These are phyloP conservation scores for Caloenas nicobarica DNA, from an alignment of 2,113 vertebrate species.

Conservation along the genomic window DNA sequence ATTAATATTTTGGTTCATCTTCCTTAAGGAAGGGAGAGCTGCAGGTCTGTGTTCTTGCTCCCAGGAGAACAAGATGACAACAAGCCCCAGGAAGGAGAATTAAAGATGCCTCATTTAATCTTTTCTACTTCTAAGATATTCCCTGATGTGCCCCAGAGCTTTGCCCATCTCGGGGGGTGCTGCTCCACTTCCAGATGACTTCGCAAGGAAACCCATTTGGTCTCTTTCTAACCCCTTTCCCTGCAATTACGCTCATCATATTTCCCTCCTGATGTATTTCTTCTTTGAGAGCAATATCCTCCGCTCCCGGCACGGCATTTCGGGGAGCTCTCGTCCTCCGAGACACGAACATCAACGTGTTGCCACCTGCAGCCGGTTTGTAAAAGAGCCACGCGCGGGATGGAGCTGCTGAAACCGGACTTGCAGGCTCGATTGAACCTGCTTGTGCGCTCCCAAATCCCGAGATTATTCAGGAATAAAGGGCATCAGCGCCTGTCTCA, in stretches of 20 bases:
- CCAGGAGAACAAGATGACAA: not conserved
- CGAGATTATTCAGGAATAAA: accelerated
- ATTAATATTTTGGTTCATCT: not conserved
- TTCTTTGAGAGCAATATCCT: not conserved
- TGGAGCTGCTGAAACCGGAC: not conserved
- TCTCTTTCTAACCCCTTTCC: not conserved
- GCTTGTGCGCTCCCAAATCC: not conserved
- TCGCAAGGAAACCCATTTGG: not conserved
- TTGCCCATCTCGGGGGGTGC: accelerated
- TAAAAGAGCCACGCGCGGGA: not conserved
- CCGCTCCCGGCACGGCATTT: accelerated
- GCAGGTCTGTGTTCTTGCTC: not conserved
- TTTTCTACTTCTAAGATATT: not conserved
- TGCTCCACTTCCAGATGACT: not conserved
- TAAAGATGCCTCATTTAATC: not conserved
- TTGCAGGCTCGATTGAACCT: not conserved
- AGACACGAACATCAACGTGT: not conserved
- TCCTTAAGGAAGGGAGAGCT: not conserved
- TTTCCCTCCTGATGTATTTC: not conserved
- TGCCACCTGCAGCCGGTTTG: constrained; percentile 57
- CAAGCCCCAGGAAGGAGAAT: not conserved
- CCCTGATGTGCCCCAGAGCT: not conserved
- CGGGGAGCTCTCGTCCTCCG: not conserved
- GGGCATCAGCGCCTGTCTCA: accelerated
- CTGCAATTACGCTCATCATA: not conserved